phyloP scores from a whole-genome alignment of 1,140 invertebrate genomes.

The Homarus americanus region DNA sequence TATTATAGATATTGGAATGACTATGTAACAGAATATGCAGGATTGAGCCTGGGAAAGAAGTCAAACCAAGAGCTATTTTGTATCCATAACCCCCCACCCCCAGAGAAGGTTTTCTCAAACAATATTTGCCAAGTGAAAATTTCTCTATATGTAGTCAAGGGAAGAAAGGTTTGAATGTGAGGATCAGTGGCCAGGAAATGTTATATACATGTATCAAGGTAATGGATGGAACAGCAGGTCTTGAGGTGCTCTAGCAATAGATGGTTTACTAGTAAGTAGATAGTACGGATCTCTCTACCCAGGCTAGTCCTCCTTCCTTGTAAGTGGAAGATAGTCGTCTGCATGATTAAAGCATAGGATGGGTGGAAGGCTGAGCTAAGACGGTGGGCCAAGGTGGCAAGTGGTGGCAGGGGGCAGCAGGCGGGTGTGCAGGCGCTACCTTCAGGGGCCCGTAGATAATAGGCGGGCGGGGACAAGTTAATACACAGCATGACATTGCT shows the following conservation, averaged over 20 bases:
- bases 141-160: not conserved
- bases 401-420: constrained; percentile 24
- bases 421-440: constrained; percentile 20
- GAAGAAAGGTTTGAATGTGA: not conserved
- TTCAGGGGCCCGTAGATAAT: constrained; percentile 56
- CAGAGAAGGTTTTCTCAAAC: constrained; percentile 13
- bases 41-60: constrained; percentile 44
- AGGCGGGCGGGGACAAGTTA: constrained; percentile 52
- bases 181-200: constrained; percentile 1
- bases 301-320: not conserved
- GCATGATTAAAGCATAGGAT: constrained; percentile 3
- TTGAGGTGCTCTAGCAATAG: constrained; percentile 20
- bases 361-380: constrained; percentile 21
- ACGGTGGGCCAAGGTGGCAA: not conserved
- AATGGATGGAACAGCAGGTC: constrained; percentile 1
- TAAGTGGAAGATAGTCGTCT: not conserved
- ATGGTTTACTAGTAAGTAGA: not conserved
- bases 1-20: constrained; percentile 8
- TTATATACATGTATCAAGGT: not conserved
- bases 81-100: constrained; percentile 33
- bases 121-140: not conserved
- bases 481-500: constrained; percentile 45
- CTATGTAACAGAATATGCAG: constrained; percentile 15
- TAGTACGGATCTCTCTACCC: constrained; percentile 10
- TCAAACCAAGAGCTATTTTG: constrained; percentile 52